phyloP scores from a whole-genome alignment of 2,888 invertebrate genomes.

The Stenurella melanura region DNA sequence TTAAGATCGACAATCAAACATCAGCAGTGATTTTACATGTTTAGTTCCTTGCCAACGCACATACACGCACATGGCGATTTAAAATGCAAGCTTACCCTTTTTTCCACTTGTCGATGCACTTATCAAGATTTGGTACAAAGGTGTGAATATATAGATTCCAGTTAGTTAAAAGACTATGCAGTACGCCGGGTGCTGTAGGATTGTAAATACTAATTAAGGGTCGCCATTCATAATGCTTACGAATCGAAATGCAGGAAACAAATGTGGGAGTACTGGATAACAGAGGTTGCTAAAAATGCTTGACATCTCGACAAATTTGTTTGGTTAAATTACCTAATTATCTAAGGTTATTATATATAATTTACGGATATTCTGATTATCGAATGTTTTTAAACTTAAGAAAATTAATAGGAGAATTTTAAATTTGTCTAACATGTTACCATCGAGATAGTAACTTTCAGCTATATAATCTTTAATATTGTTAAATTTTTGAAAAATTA shows the following conservation, averaged over 20 bases:
- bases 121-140: conserved; percentile 37
- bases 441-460: too few relatives aligned
- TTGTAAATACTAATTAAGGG: neutral
- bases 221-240: neutral
- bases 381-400: too few relatives aligned
- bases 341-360: too few relatives aligned
- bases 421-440: too few relatives aligned
- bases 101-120: conserved; percentile 33
- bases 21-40: conserved; percentile 43
- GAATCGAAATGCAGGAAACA: neutral
- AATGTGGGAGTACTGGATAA: too few relatives aligned
- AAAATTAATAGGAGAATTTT: too few relatives aligned
- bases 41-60: conserved; percentile 52
- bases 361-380: too few relatives aligned
- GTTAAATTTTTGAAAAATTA: too few relatives aligned
- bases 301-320: too few relatives aligned
- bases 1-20: conserved; percentile 41
- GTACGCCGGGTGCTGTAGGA: neutral
- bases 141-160: conserved; percentile 40
- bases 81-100: conserved; percentile 38
- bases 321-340: too few relatives aligned
- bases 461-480: too few relatives aligned
- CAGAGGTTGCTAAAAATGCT: too few relatives aligned
- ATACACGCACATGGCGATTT: conserved; percentile 48
- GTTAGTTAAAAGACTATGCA: conserved; percentile 16